Evolutionary conservation across 2,113 vertebrate genomes (phyloP).

Genomic region (Caloenas nicobarica): DNA sequence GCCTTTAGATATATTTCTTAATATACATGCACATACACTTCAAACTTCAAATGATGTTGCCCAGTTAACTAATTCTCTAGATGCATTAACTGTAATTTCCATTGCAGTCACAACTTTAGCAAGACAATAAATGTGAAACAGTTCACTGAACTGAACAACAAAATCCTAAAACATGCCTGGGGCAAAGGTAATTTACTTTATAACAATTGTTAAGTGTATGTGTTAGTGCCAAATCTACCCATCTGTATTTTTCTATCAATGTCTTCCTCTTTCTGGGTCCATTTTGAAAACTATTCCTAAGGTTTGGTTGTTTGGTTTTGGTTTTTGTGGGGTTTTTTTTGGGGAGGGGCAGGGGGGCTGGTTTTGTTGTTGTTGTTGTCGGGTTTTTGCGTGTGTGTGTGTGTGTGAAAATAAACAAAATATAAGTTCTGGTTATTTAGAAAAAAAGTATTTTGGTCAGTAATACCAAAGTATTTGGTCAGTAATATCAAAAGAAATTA

Average conservation of each 20-base stretch:
- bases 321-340: too few relatives aligned
- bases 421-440: neutral
- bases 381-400: too few relatives aligned
- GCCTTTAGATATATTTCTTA: neutral
- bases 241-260: neutral
- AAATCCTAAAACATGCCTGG: neutral
- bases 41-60: neutral
- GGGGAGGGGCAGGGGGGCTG: too few relatives aligned
- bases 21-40: neutral
- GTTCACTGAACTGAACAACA: conserved; percentile 27
- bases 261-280: neutral
- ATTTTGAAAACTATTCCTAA: neutral
- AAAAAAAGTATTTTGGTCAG: neutral
- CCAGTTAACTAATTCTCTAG: neutral
- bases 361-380: too few relatives aligned
- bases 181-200: neutral
- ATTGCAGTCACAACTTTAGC: neutral
- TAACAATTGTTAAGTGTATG: neutral
- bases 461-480: neutral
- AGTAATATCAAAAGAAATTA: neutral
- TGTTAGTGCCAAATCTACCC: neutral
- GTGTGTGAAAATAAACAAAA: neutral
- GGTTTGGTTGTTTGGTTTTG: neutral
- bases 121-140: conserved; percentile 18
- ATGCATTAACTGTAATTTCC: neutral